Conservation (phyloP, 2,113 vertebrate genomes). For the Xiphophorus couchianus region DNA sequence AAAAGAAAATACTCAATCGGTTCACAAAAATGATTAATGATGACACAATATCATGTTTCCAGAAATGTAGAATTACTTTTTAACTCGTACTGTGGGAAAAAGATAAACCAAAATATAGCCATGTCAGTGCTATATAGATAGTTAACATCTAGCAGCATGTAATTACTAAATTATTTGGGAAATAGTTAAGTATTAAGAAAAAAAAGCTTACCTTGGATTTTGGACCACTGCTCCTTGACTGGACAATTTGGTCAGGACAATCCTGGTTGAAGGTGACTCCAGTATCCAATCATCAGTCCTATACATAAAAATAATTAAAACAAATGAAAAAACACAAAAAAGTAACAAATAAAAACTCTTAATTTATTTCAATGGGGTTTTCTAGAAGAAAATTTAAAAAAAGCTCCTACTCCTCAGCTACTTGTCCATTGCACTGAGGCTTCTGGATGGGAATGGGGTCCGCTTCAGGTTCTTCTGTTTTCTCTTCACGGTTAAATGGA, state of each 20-base stretch:
- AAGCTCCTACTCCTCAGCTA: constrained; percentile 14
- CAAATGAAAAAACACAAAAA: neutral
- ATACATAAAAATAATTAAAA: neutral
- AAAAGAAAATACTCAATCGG: neutral
- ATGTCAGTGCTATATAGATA: too few relatives aligned
- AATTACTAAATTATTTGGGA: too few relatives aligned
- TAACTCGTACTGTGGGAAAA: too few relatives aligned
- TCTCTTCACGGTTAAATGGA: constrained; percentile 57
- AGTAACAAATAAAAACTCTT: neutral
- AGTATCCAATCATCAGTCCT: constrained; percentile 19
- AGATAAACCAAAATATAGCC: too few relatives aligned
- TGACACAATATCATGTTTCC: too few relatives aligned
- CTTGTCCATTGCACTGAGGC: constrained; percentile 1
- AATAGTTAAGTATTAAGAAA: neutral
- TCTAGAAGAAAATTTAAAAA: neutral
- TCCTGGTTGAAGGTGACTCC: constrained; percentile 41
- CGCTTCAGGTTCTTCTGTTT: constrained; percentile 16
- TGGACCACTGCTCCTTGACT: constrained; percentile 12
- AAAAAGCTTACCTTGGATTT: constrained; percentile 7
- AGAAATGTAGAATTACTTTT: too few relatives aligned
- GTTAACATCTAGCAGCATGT: too few relatives aligned
- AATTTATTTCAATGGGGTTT: neutral
- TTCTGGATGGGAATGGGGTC: constrained; percentile 10
- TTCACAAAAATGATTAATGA: too few relatives aligned
- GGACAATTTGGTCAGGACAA: constrained; percentile 22